A percentile compares a stretch with the other conserved stretches of the same genome.
Evolutionary conservation across 2,113 vertebrate genomes (phyloP).

Genomic region (Lophura nycthemera): DNA sequence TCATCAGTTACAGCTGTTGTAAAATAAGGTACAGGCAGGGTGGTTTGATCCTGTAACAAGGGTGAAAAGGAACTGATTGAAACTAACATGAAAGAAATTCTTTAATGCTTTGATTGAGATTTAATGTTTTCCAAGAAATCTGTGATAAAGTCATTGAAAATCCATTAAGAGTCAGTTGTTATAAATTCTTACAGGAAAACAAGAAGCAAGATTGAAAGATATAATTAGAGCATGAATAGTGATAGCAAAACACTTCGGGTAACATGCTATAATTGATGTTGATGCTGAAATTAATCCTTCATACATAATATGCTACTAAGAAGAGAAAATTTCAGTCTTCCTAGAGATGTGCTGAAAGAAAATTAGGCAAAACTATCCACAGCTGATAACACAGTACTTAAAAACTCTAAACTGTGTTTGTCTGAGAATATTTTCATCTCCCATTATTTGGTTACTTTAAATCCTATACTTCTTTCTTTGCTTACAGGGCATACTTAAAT

Average conservation of each 20-base stretch:
- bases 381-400: background rate
- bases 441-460: background rate
- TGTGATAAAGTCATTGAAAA: background rate
- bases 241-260: background rate
- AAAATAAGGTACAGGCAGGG: background rate
- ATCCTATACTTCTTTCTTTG: background rate
- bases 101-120: background rate
- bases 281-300: background rate
- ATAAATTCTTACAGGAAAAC: background rate
- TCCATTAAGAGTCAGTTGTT: background rate
- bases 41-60: slow-evolving; percentile 4
- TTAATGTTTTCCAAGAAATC: background rate
- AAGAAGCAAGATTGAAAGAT: background rate
- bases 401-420: background rate
- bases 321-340: background rate
- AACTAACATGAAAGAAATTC: background rate
- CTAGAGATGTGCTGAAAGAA: background rate
- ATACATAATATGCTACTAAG: background rate
- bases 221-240: background rate
- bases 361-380: background rate
- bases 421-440: background rate
- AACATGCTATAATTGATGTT: background rate
- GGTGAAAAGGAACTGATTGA: slow-evolving; percentile 8
- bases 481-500: background rate
- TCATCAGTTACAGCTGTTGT: background rate